Percentiles rank a stretch among this genome's conserved stretches.
These are phyloP conservation scores for Oostethus manadensis DNA, from an alignment of 2,113 vertebrate genomes.

Conservation along the genomic window DNA sequence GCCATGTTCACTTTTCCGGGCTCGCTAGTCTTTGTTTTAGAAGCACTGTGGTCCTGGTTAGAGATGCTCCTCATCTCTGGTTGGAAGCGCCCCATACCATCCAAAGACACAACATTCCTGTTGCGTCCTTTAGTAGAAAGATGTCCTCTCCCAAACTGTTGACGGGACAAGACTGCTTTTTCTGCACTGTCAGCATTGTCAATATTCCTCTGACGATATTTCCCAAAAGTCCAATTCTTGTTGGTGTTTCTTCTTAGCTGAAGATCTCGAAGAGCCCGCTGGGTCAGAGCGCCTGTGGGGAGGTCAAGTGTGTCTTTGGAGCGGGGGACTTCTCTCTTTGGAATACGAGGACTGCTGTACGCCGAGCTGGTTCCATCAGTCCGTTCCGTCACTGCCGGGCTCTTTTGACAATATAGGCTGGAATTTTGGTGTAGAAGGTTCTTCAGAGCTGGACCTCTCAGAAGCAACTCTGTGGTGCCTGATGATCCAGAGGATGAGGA, in stretches of 20 bases:
- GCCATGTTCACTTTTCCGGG: constrained; percentile 64
- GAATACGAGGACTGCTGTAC: constrained; percentile 67
- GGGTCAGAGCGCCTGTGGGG: constrained; percentile 37
- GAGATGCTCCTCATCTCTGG: constrained; percentile 28
- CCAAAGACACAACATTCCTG: constrained; percentile 49
- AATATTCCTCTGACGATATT: constrained; percentile 47
- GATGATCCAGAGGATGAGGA: constrained; percentile 42
- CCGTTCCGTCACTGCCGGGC: constrained; percentile 34
- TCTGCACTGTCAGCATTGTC: constrained; percentile 44
- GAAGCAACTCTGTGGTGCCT: constrained; percentile 46
- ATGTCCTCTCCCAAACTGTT: constrained; percentile 27
- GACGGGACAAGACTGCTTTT: constrained; percentile 3
- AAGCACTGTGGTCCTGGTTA: constrained; percentile 19
- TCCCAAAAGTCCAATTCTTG: constrained; percentile 68
- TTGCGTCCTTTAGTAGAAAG: constrained; percentile 47
- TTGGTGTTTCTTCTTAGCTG: constrained; percentile 59
- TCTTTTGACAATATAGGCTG: constrained; percentile 17
- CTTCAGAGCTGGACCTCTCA: constrained; percentile 44
- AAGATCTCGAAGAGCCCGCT: constrained; percentile 49
- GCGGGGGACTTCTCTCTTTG: constrained; percentile 46
- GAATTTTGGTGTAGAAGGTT: constrained; percentile 53
- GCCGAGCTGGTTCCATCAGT: constrained; percentile 60
- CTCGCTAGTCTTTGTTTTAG: constrained; percentile 37
- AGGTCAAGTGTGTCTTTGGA: constrained; percentile 67
- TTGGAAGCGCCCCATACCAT: constrained; percentile 15